Base-by-base conservation (phyloP, 2,888 invertebrate genomes). In the Melanostoma mellinum region DNA sequence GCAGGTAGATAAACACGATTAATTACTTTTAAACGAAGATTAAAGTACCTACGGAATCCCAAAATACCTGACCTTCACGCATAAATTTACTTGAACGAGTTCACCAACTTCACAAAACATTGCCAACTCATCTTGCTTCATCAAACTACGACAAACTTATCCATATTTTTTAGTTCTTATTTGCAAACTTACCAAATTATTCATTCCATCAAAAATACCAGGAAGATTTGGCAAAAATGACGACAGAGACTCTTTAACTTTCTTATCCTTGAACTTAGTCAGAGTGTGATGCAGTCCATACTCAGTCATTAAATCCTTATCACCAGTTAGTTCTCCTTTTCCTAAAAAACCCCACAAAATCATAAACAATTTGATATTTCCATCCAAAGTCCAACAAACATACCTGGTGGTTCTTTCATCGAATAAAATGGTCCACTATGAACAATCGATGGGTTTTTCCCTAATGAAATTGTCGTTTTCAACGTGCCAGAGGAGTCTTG, bases 341-440 rank as follows among this genome's bases (percentile, higher is more conserved):
- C 94, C 97, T 96, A 33, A 0, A 65, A 50, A 68, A 20, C 9
- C 36, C 4, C 38, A 44, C 8, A 6, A 8, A 55, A 40, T 20
- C 9, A 32, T 36, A 42, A 9, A 40, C 3, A 1, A 56, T n/a
- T n/a, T n/a, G n/a, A n/a, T n/a, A n/a, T n/a, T 42, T 33, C 10
- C 32, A 63, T 42, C 5, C 10, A 60, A 53, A 42, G 50, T 3
- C 8, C 3, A n/a, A 10, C 3, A 10, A 44, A 8, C 20, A 89
- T 93, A 96, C 97, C 95, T 93, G 97, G 97, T 89, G 97, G 96
- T 92, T 98, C 98, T 93, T 97, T 98, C 96, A 98, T 97, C 91
- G 99, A 95, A 93, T 99, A 99, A 92, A 99, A 99, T 88, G 98
- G 98, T 89, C 98, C 98, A 92, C 97, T 97, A 92, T 98, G 97